Evolutionary conservation across 2,888 invertebrate species (phyloP), one percentile per base, ranked within the genome.

Genomic region (Lasius fuliginosus): DNA sequence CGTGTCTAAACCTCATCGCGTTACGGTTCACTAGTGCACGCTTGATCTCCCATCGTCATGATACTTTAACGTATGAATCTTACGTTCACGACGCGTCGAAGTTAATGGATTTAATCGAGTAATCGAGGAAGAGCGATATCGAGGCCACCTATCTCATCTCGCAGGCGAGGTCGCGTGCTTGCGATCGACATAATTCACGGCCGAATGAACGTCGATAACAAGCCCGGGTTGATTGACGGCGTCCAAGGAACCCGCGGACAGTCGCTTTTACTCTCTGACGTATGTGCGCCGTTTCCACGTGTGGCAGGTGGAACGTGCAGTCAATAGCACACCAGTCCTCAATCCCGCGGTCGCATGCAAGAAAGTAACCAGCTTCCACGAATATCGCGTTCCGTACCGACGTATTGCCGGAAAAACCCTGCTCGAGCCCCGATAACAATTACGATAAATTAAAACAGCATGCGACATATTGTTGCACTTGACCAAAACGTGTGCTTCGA

Each of bases 121-220:
- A 67, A 84, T 85, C 76, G 77, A 30, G 79, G 81, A 87, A 81
- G 23, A 23, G 87, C 82, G 76, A 74, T 87, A 81, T 73, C 87
- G 88, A 58, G 87, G 83, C 71, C 64, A 73, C 64, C 68, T 64
- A 76, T 64, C 64, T 60, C 62, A 77, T 83, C 46, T 33, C 58
- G 77, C 58, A 60, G 42, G 42, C 86, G 82, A 90, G 90, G 86
- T 90, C 83, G 83, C 83, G 86, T 84, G 82, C 56, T 87, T 68
- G 77, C 79, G 83, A 65, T 83, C 83, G 76, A 62, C 65, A 79
- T 82, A 84, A 86, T 84, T 89, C 85, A 74, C 71, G 79, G 76
- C 62, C 74, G 82, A 86, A 85, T 81, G 87, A 90, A 86, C 73
- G 71, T 74, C 86, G 69, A 83, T 89, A 87, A 74, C 79, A 64